Evolutionary conservation across 2,113 vertebrate species (phyloP), one percentile per base, ranked within the genome.

Genomic region (Nansenia antarctica): DNA sequence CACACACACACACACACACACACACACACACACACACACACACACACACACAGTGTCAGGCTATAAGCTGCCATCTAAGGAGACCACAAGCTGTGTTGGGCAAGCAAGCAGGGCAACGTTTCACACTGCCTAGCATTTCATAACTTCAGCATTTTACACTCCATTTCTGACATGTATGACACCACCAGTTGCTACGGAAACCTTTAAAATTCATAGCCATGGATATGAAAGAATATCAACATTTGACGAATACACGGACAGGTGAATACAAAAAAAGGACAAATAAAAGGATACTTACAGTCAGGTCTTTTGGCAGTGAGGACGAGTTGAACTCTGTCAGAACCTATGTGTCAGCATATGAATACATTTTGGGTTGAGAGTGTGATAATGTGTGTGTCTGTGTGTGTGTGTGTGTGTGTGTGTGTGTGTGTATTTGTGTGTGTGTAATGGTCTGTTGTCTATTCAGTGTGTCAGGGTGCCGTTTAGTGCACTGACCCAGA

Each of bases 401-500:
- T 71, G 68, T 72, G 70, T 66, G 59, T 69, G 53, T 68, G n/a
- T 72, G 64, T 71, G 49, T 67, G 71, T 76, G 66, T 32, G 72
- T 42, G 54, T 65, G 63, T 77, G 72, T 77, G 65, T 9, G 35
- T 47, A 22, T 62, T 65, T 47, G 79, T 20, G 53, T 69, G 34
- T 79, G 70, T 69, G 74, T 76, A 65, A 66, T 61, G 57, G 76
- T 75, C 76, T 69, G 68, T 69, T 49, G 67, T 59, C 85, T 65
- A 80, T 90, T 90, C 86, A 90, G 62, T 47, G 73, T 7, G 11
- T 57, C 70, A 69, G 76, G 37, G 29, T 69, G 27, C 42, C 63
- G 72, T 47, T 66, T 67, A 87, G 86, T 72, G 88, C 89, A 88
- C 55, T 91, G 88, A 92, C 86, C 90, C 87, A 86, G 85, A 92